A percentile compares a stretch with the other conserved stretches of the same genome.
Evolutionary conservation across 2,113 vertebrate species (phyloP).

Genomic region (Alces alces): DNA sequence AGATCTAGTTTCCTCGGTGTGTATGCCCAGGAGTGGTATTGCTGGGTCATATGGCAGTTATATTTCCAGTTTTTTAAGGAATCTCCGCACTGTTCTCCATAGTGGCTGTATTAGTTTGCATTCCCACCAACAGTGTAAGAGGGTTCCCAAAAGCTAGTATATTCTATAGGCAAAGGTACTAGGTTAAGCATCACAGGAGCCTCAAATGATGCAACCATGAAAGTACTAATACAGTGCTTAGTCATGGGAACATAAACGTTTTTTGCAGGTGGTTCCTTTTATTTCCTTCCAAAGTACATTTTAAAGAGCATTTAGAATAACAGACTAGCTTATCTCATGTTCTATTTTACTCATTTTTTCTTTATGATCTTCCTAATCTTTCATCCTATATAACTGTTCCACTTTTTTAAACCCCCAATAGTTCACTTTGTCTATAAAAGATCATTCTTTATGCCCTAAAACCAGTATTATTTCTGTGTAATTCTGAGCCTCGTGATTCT

Average conservation of each 20-base stretch:
- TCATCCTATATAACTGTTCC: neutral
- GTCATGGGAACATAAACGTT: neutral
- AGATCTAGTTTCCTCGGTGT: too few relatives aligned
- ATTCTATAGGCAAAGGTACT: neutral
- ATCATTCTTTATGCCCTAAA: neutral
- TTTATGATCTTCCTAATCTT: neutral
- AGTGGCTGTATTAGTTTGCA: too few relatives aligned
- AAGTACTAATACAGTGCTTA: constrained; percentile 5
- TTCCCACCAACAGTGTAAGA: too few relatives aligned
- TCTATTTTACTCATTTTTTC: neutral
- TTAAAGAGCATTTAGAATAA: neutral
- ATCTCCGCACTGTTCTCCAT: too few relatives aligned
- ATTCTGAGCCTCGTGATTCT: neutral
- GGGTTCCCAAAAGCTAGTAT: neutral
- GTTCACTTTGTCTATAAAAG: constrained; percentile 4
- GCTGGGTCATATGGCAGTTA: too few relatives aligned
- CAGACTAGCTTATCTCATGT: neutral
- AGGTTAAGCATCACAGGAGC: neutral
- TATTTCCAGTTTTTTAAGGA: too few relatives aligned
- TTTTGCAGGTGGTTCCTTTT: neutral
- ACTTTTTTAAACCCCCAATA: neutral
- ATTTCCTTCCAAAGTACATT: neutral
- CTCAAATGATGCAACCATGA: neutral
- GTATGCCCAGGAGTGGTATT: too few relatives aligned
- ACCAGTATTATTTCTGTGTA: neutral